These are phyloP conservation scores for Varroa destructor DNA, from an alignment of 1,140 invertebrate species.

Conservation along the genomic window DNA sequence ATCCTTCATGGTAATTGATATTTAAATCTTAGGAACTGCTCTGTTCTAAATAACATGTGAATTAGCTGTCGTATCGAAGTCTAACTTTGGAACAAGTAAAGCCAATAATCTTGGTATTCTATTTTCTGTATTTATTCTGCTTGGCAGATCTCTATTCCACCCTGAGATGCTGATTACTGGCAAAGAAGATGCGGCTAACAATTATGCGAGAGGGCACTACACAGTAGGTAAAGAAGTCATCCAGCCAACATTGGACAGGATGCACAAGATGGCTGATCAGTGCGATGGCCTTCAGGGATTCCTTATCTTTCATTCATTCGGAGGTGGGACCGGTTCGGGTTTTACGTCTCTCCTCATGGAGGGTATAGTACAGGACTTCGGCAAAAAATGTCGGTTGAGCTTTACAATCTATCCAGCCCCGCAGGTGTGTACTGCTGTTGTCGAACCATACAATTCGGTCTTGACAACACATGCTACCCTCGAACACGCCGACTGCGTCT, in stretches of 20 bases:
- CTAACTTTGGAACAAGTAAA: too few relatives aligned
- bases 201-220: constrained; percentile 45
- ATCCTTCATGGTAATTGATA: too few relatives aligned
- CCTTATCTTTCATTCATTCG: constrained; percentile 75
- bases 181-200: constrained; percentile 72
- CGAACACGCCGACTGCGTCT: constrained; percentile 40
- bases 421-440: constrained; percentile 43
- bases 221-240: constrained; percentile 42
- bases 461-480: constrained; percentile 41
- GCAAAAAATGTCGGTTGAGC: constrained; percentile 46
- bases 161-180: constrained; percentile 37
- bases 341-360: constrained; percentile 47
- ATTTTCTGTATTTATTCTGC: not conserved
- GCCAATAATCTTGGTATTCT: too few relatives aligned
- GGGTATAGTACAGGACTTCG: constrained; percentile 42
- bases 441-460: constrained; percentile 45
- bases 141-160: constrained; percentile 37
- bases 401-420: constrained; percentile 47
- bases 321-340: constrained; percentile 61
- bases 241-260: constrained; percentile 38
- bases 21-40: too few relatives aligned
- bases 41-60: too few relatives aligned
- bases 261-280: constrained; percentile 65
- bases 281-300: constrained; percentile 72
- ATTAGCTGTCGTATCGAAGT: too few relatives aligned